Evolutionary conservation across 2,113 vertebrate species (phyloP).

Genomic region (Laticauda laticaudata): DNA sequence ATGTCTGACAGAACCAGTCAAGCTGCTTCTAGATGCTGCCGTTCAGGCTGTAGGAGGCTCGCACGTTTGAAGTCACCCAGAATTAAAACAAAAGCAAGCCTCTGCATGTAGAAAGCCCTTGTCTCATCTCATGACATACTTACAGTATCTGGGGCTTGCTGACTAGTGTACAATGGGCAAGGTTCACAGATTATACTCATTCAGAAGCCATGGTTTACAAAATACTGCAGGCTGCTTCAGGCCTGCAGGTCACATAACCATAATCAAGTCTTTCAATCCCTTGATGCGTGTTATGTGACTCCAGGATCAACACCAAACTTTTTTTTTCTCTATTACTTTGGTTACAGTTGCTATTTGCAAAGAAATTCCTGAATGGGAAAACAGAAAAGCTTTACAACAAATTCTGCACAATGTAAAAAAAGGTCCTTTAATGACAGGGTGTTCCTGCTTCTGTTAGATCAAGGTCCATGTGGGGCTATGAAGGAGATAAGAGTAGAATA

Average conservation of each 20-base stretch:
- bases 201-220: background rate
- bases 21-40: background rate
- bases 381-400: background rate
- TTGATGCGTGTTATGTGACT: background rate
- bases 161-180: background rate
- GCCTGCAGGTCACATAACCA: background rate
- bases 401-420: background rate
- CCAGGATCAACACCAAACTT: background rate
- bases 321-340: fast-evolving
- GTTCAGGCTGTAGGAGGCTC: background rate
- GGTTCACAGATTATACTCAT: background rate
- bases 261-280: background rate
- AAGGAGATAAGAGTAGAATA: background rate
- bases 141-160: background rate
- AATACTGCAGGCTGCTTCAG: background rate
- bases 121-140: background rate
- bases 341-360: background rate
- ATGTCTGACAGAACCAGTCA: background rate
- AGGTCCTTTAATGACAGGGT: background rate
- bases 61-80: background rate
- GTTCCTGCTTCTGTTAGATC: background rate
- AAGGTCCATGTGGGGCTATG: background rate
- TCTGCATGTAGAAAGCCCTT: background rate
- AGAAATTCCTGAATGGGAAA: background rate
- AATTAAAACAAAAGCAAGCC: background rate